Percentiles rank a stretch among this genome's conserved stretches.
Conservation (phyloP, 2,797 vertebrate species). For the Neoniphon sammara region DNA sequence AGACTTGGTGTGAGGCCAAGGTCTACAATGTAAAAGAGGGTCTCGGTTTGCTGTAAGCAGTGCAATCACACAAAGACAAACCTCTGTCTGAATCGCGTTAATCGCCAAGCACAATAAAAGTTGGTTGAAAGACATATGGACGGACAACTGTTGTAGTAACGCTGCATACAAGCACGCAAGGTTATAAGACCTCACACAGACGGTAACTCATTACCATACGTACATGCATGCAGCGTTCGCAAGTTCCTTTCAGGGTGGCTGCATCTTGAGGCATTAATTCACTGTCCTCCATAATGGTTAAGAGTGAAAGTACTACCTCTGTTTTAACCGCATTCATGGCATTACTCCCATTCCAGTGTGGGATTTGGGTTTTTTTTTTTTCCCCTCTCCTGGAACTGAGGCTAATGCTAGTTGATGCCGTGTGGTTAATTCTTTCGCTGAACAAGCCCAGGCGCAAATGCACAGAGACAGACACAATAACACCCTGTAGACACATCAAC, state of each 20-base stretch:
- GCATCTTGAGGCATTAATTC: background rate
- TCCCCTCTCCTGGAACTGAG: constrained; percentile 18
- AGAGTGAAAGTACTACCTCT: constrained; percentile 9
- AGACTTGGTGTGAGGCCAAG: constrained; percentile 28
- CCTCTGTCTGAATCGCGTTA: background rate
- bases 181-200: constrained; percentile 42
- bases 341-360: constrained; percentile 8
- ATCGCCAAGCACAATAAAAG: constrained; percentile 12
- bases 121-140: constrained; percentile 24
- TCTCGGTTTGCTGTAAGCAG: constrained; percentile 36
- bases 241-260: too few species aligned
- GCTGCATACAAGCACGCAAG: constrained; percentile 1
- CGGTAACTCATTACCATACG: background rate
- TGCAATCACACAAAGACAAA: constrained; percentile 39
- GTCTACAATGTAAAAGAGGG: constrained; percentile 48
- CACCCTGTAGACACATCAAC: constrained; percentile 31
- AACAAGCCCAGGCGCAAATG: constrained; percentile 13
- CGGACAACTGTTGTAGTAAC: constrained; percentile 9
- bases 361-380: background rate
- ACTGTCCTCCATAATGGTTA: constrained; percentile 3
- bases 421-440: constrained; percentile 29
- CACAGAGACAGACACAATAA: constrained; percentile 13
- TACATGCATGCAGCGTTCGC: background rate
- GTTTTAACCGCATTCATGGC: constrained; percentile 20
- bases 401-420: constrained; percentile 20